Evolutionary conservation across 2,888 invertebrate species (phyloP), one percentile per base, ranked within the genome.

Genomic region (Caenorhabditis panamensis): DNA sequence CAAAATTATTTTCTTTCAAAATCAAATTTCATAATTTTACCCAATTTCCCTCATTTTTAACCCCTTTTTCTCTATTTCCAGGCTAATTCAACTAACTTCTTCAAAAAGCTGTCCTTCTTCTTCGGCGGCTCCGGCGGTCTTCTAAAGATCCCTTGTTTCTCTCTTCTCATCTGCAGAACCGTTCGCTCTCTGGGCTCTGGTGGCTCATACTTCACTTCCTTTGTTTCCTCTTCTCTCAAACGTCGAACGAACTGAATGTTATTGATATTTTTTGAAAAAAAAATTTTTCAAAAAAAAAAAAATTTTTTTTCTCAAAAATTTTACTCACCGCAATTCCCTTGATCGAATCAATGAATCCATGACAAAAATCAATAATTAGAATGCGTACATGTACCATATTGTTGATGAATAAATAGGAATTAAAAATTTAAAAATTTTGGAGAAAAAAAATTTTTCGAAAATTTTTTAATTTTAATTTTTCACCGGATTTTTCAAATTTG

Each of bases 281-380:
- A 31, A 31, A 31, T 6, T 6, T 31, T 31, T 4, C 31, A 31
- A 31, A 31, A 31, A 31, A 31, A 31, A 6, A 31, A 31, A 31
- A 31, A 31, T 31, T 31, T 9, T 31, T 31, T 31, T 31, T 31
- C 31, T 9, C 31, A 22, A 61, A 41, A 41, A 16, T 20, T 20
- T 37, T 59, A 63, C 71, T 44, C 49, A 79, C 79, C 28, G 58
- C 8, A 24, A 81, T 28, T 37, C 84, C 84, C 20, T 53, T 62
- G 54, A 84, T 69, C 18, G 82, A 79, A 64, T 84, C 82, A 20
- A 61, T 53, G 31, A 77, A 36, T 31, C 84, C 84, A 54, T 71
- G 71, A 13, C 44, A 51, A 63, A 66, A 78, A 59, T 84, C 84
- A 11, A 31, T 51, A 11, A 49, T 58, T 11, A 78, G 9, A 28